Conservation (phyloP, 1,140 invertebrate genomes). For the Trypoxylus dichotomus region DNA sequence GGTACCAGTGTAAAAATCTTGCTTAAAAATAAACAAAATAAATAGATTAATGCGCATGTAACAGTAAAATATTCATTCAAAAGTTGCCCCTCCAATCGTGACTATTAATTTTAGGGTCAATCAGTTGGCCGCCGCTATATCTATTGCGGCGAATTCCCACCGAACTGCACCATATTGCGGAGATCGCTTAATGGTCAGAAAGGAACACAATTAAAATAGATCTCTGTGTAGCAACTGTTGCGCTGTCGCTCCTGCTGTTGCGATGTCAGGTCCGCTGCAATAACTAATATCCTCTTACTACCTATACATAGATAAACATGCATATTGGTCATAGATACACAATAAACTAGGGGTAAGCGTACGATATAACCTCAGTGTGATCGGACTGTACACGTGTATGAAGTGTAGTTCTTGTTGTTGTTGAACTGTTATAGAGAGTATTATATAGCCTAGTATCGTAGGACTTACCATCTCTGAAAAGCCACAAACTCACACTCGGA, state of each 20-base stretch:
- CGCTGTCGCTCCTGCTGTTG: not conserved
- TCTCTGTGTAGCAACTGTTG: slow-evolving; percentile 8
- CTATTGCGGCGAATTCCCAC: not conserved
- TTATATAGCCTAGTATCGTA: slow-evolving; percentile 25
- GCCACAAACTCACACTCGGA: slow-evolving; percentile 23
- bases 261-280: not conserved
- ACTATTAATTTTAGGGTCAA: slow-evolving; percentile 14
- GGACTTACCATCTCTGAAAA: slow-evolving; percentile 25
- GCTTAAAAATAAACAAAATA: too few relatives aligned
- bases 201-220: slow-evolving; percentile 6
- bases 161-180: not conserved
- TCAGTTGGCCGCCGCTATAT: not conserved
- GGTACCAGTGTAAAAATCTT: too few relatives aligned
- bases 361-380: slow-evolving; percentile 1
- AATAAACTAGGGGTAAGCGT: slow-evolving; percentile 1
- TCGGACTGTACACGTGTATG: slow-evolving; percentile 12
- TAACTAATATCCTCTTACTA: slow-evolving; percentile 13
- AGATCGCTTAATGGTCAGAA: not conserved
- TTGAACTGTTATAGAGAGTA: slow-evolving; percentile 5
- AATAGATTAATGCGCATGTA: too few relatives aligned
- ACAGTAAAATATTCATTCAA: not conserved
- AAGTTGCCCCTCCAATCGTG: not conserved
- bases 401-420: slow-evolving; percentile 13
- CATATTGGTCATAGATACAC: slow-evolving; percentile 25
- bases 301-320: not conserved